Base-by-base conservation (phyloP, 2,113 vertebrate species). In the Psophia crepitans region DNA sequence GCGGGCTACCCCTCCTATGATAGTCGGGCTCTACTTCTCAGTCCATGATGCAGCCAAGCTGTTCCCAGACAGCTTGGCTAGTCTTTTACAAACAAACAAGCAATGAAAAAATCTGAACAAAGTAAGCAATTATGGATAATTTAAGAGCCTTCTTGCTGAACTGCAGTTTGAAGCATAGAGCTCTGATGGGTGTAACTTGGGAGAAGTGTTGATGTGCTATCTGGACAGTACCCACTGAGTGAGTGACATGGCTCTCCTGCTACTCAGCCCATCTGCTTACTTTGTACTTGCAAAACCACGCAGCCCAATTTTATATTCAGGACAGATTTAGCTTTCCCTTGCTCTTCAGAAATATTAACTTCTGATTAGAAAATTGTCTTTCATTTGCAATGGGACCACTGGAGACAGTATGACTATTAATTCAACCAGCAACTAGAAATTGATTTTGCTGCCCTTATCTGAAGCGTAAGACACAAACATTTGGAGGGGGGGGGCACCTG, bases 21-120 rank as follows among this genome's bases (percentile, higher is more conserved):
- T 78, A 73, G 69, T 3, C 0, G 1, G 94, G 84, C 77, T 84
- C 69, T 76, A 6, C 66, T 93, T 87, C 86, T 69, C 91, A 84
- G 94, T 30, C 87, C 77, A 6, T 92, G 95, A 97, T 96, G 74
- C 81, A 96, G 92, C 91, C 95, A 97, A 89, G 86, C 92, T 97
- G 95, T 97, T 97, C 94, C 81, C 80, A 95, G 94, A 75, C 96
- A 97, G 69, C 95, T 87, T 95, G 87, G 94, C 87, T 82, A 39
- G 87, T 82, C 94, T 92, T 91, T 91, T 89, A 87, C 92, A 95
- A 95, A 91, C 78, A 95, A 93, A 94, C 80, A 90, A 60, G 73
- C 57, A 84, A 57, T 13, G 49, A 96, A 96, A 89, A 96, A 88
- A 89, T 75, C 41, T 0, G 57, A 84, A 89, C 61, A 95, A 93